Evolutionary conservation across 2,888 invertebrate species (phyloP).

Genomic region (Theretra japonica): DNA sequence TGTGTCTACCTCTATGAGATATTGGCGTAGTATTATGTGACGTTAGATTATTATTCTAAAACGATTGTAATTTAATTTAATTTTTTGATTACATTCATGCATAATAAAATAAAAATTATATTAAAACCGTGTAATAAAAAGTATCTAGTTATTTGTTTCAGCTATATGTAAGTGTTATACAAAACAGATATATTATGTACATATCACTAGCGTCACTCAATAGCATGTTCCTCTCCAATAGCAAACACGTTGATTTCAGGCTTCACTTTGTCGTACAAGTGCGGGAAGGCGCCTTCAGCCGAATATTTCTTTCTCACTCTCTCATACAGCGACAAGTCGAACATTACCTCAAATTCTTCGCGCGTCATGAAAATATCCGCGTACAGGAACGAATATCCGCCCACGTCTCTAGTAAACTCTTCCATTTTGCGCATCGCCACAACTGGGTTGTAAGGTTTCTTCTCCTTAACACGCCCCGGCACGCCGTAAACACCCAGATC

Average conservation of each 20-base stretch:
- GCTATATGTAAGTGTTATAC: too few relatives aligned
- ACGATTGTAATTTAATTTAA: too few relatives aligned
- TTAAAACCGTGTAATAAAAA: too few relatives aligned
- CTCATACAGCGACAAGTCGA: conserved; percentile 87
- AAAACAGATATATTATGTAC: background rate
- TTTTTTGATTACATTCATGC: too few relatives aligned
- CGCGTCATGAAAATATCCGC: conserved; percentile 89
- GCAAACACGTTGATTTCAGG: conserved; percentile 87
- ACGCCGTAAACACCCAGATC: conserved; percentile 89
- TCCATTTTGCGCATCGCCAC: conserved; percentile 88
- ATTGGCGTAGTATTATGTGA: too few relatives aligned
- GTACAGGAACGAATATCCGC: conserved; percentile 88
- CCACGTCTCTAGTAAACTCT: conserved; percentile 87
- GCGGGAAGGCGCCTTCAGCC: conserved; percentile 86
- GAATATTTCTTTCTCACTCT: conserved; percentile 84
- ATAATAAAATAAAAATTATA: too few relatives aligned
- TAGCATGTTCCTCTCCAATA: conserved; percentile 75
- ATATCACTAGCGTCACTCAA: conserved; percentile 38
- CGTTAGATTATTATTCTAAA: too few relatives aligned
- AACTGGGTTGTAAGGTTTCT: conserved; percentile 86
- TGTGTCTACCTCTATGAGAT: too few relatives aligned
- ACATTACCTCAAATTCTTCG: conserved; percentile 88
- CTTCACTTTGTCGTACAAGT: conserved; percentile 87
- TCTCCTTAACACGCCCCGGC: conserved; percentile 86
- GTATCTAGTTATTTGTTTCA: too few relatives aligned